phyloP scores from a whole-genome alignment of 1,140 invertebrate species.

The Pseudomyrmex sp. region DNA sequence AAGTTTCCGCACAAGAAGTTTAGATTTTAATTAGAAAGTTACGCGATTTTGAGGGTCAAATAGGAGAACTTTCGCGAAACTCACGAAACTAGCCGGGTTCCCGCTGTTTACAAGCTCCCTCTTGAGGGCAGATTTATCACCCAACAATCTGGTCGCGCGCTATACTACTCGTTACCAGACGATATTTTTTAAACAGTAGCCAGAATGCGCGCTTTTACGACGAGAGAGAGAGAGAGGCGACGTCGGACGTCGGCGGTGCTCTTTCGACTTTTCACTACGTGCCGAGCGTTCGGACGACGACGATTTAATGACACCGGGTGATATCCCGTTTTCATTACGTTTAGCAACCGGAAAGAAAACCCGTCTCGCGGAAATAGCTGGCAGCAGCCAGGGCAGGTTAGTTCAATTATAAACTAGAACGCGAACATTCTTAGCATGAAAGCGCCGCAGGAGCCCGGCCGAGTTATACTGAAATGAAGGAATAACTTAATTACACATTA shows the following conservation, averaged over 20 bases:
- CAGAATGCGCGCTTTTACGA: background rate
- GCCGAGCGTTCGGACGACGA: too few relatives aligned
- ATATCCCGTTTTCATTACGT: conserved; percentile 33
- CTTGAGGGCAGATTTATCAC: conserved; percentile 65
- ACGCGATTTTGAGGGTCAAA: conserved; percentile 69
- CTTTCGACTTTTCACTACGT: background rate
- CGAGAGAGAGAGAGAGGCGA: background rate
- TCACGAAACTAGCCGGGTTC: background rate
- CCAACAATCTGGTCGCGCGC: conserved; percentile 59
- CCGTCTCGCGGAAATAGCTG: background rate
- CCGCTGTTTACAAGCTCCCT: conserved; percentile 64
- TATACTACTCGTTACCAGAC: conserved; percentile 12
- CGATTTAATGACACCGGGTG: background rate
- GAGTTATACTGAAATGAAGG: background rate
- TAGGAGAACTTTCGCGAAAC: conserved; percentile 51
- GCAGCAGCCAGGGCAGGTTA: background rate
- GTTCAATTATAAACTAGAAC: conserved; percentile 7
- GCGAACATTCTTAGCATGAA: background rate
- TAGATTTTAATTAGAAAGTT: conserved; percentile 74
- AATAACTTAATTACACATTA: background rate
- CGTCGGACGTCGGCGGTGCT: background rate
- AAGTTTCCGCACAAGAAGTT: conserved; percentile 66
- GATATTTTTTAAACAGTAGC: conserved; percentile 25
- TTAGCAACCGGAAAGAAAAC: conserved; percentile 19
- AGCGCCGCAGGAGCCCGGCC: background rate